A percentile compares a stretch with the other conserved stretches of the same genome.
Conservation (phyloP, 2,113 vertebrate species). For the Andinoacara biseriatus region DNA sequence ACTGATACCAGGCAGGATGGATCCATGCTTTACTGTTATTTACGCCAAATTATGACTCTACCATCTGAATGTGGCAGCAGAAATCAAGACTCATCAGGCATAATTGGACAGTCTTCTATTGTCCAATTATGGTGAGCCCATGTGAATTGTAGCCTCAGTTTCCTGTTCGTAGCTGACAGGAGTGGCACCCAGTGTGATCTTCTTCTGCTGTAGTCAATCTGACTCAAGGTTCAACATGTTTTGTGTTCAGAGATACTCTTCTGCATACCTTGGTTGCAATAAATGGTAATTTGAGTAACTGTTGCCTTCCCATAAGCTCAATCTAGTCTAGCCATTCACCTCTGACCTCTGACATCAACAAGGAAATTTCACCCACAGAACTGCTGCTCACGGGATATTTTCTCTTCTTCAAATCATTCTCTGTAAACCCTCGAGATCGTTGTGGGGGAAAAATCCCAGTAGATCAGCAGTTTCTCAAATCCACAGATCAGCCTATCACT, state of each 20-base stretch:
- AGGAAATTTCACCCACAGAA: not conserved
- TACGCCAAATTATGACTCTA: not conserved
- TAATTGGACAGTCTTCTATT: not conserved
- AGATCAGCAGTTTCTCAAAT: not conserved
- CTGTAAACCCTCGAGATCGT: not conserved
- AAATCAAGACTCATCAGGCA: not conserved
- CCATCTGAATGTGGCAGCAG: not conserved
- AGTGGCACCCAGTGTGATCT: not conserved
- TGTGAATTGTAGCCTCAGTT: not conserved
- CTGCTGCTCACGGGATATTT: not conserved
- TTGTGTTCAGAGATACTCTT: not conserved
- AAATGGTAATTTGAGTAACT: not conserved
- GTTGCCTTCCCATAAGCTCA: not conserved
- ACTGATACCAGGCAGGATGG: not conserved
- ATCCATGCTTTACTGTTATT: not conserved
- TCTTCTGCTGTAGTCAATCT: not conserved
- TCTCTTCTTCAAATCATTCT: not conserved
- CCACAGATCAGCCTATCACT: not conserved
- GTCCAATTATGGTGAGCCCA: not conserved
- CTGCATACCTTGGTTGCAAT: not conserved
- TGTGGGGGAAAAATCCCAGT: not conserved
- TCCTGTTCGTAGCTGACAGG: not conserved
- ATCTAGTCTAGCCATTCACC: not conserved
- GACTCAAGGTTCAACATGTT: not conserved
- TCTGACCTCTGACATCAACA: not conserved